Evolutionary conservation across 2,797 vertebrate genomes (phyloP), one percentile per base, ranked within the genome.

Genomic region (Pantherophis vulpinus): DNA sequence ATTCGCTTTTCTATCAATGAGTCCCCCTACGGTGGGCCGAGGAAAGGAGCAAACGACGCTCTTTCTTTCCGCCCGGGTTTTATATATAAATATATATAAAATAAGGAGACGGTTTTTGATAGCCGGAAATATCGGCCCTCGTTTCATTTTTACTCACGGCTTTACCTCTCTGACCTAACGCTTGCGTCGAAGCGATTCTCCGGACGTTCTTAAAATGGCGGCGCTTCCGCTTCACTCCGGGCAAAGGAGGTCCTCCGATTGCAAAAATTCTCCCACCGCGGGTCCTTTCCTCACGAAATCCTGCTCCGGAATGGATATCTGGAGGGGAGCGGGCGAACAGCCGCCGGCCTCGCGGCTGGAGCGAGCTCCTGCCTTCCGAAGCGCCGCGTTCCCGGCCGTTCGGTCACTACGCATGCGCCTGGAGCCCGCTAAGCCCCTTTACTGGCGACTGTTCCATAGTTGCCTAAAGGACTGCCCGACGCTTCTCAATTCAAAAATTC

Each of bases 141-240:
- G 5, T 1, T 47, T 20, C 9, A 3, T 3, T 42, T 42, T 79
- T 86, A 63, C 1, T 6, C 2, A 2, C 7, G 1, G 55, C 55
- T 29, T 10, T 86, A n/a, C 9, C 92, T 93, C 89, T 93, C 90
- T 20, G n/a, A 29, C 2, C 61, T 12, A 8, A 87, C 42, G 25
- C n/a, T 56, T 79, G 29, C 54, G 9, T 27, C 29, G 3, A 51
- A 18, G 61, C 29, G 8, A 54, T 25, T 74, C 42, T 12, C 66
- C 29, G 47, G 20, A 37, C 54, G 88, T 25, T 86, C n/a, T 51
- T 91, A 90, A 91, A 61, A 94, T 91, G 94, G 94, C 88, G 47
- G 51, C 6, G 7, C 63, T 93, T 91, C 92, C 92, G 92, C 60
- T 93, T 89, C 83, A 66, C 32, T 90, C 63, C 61, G 37, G 32